phyloP scores from a whole-genome alignment of 2,113 vertebrate species.

The Perca flavescens region DNA sequence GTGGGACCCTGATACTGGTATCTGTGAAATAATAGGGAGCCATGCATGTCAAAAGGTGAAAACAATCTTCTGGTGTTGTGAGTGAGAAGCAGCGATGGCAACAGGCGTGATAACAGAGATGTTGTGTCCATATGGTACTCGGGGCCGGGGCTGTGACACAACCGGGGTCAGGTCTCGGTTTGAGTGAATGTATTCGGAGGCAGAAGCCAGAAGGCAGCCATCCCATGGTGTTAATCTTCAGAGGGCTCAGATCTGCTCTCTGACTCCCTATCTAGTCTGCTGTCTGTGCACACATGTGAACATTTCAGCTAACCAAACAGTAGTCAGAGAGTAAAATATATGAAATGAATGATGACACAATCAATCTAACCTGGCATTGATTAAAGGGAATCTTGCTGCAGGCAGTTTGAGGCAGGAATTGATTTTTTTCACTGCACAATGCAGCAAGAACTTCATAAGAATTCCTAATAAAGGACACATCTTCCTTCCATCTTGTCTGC shows the following conservation, averaged over 20 bases:
- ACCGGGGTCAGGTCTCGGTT: slow-evolving; percentile 59
- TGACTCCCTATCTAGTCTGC: slow-evolving; percentile 43
- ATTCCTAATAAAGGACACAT: not conserved
- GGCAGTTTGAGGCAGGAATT: slow-evolving; percentile 22
- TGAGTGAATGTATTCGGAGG: slow-evolving; percentile 60
- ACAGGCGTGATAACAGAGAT: slow-evolving; percentile 39
- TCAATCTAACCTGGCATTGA: slow-evolving; percentile 28
- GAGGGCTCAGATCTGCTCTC: slow-evolving; percentile 61
- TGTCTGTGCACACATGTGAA: slow-evolving; percentile 16
- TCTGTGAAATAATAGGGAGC: slow-evolving; percentile 22
- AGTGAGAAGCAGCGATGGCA: slow-evolving; percentile 23
- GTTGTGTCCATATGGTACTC: slow-evolving; percentile 53
- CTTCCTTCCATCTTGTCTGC: slow-evolving; percentile 14
- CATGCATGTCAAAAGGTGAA: slow-evolving; percentile 43
- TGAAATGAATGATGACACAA: slow-evolving; percentile 37
- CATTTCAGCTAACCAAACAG: slow-evolving; percentile 1
- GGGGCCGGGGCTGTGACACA: slow-evolving; percentile 44
- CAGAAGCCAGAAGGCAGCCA: slow-evolving; percentile 64
- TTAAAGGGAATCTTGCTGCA: slow-evolving; percentile 35
- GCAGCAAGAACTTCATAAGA: not conserved
- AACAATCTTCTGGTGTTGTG: slow-evolving; percentile 27
- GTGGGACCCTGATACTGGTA: not conserved
- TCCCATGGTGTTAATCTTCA: slow-evolving; percentile 72
- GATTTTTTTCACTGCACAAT: slow-evolving; percentile 19
- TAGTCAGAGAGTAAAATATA: not conserved